These are phyloP conservation scores for Astyanax mexicanus DNA, from an alignment of 2,797 vertebrate species.

Conservation along the genomic window DNA sequence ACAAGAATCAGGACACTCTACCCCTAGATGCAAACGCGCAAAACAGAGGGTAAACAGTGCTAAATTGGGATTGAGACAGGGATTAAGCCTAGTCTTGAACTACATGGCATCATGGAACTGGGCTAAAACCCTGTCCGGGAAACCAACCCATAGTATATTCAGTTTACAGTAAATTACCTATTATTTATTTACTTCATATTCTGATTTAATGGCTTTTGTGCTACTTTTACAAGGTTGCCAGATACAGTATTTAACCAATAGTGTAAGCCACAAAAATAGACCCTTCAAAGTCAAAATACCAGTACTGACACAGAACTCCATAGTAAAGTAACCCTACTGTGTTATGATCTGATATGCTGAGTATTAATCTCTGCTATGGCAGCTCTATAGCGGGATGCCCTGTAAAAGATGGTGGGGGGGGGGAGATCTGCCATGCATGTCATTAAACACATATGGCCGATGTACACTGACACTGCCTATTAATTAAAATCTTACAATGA, in stretches of 20 bases:
- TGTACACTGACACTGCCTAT: not conserved
- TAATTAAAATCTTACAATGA: slow-evolving; percentile 25
- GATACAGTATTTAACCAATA: not conserved
- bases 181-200: no score
- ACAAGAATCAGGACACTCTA: no score
- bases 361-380: not conserved
- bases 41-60: no score
- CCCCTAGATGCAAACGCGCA: no score
- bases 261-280: not conserved
- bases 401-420: not conserved
- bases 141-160: no score
- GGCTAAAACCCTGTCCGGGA: no score
- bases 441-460: not conserved
- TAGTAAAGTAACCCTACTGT: not conserved
- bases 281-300: slow-evolving; percentile 17
- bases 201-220: not conserved
- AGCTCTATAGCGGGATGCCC: not conserved
- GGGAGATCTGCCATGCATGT: not conserved
- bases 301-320: not conserved
- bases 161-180: no score
- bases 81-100: no score
- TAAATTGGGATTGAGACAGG: no score
- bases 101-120: no score
- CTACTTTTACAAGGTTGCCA: not conserved
- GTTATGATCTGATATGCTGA: slow-evolving; percentile 1